Evolutionary conservation across 2,888 invertebrate genomes (phyloP).

Genomic region (Dromius quadrimaculatus): DNA sequence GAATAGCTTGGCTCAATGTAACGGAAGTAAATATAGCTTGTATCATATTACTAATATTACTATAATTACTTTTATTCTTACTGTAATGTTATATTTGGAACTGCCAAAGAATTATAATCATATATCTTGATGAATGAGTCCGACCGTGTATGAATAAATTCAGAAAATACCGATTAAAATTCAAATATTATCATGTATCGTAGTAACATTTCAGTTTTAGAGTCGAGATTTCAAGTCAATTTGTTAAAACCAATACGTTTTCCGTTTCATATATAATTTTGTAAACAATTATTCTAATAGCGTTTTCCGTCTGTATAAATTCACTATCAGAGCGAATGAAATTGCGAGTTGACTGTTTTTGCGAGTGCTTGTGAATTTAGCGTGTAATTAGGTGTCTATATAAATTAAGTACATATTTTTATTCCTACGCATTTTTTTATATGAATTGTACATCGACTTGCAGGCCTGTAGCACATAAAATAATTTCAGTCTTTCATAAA

Average conservation of each 20-base stretch:
- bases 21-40: constrained; percentile 44
- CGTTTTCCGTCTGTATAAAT: constrained; percentile 32
- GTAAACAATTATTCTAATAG: constrained; percentile 29
- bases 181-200: too few species aligned
- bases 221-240: not conserved
- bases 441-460: constrained; percentile 50
- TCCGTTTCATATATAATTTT: not conserved
- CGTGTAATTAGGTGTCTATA: constrained; percentile 49
- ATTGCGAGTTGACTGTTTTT: constrained; percentile 21
- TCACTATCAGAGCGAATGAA: constrained; percentile 12
- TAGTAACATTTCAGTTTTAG: constrained; percentile 5
- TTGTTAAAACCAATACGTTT: not conserved
- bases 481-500: constrained; percentile 37
- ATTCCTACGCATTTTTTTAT: constrained; percentile 51
- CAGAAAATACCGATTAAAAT: constrained; percentile 26
- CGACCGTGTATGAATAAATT: constrained; percentile 28
- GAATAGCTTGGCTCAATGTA: constrained; percentile 40
- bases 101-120: constrained; percentile 51
- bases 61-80: constrained; percentile 47
- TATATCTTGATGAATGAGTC: constrained; percentile 31
- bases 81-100: constrained; percentile 51
- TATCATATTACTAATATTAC: constrained; percentile 40
- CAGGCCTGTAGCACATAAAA: constrained; percentile 51
- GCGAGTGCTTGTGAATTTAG: constrained; percentile 30
- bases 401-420: constrained; percentile 49